These are phyloP conservation scores for Blastomussa wellsi DNA, from an alignment of 92 coral and sea anemone species.

Conservation along the genomic window DNA sequence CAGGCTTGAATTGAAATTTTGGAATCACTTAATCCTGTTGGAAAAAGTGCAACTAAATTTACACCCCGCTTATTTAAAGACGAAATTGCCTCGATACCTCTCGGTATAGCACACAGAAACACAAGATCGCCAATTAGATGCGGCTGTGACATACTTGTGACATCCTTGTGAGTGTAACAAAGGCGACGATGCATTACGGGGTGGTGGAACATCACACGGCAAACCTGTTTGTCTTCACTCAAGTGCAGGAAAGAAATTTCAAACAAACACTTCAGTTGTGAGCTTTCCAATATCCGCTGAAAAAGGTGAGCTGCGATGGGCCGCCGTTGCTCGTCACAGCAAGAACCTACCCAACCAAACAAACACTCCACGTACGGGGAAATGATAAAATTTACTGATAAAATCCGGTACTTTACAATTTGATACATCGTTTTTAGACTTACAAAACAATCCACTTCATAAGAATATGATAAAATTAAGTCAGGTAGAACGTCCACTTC, in stretches of 20 bases:
- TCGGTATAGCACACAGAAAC: background rate
- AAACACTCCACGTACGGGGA: conserved; percentile 7
- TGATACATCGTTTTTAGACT: conserved; percentile 28
- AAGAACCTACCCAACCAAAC: background rate
- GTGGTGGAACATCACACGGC: conserved; percentile 1
- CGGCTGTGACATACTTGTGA: background rate
- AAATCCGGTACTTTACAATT: conserved; percentile 46
- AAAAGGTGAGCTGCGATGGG: background rate
- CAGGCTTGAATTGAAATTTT: conserved; percentile 15
- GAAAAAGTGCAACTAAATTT: background rate
- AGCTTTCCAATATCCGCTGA: conserved; percentile 39
- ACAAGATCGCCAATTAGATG: background rate
- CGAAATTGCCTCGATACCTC: conserved; percentile 10
- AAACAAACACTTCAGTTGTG: conserved; percentile 44
- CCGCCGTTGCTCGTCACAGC: background rate
- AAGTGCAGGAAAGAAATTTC: conserved; percentile 5
- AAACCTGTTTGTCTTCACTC: conserved; percentile 38
- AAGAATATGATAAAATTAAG: conserved; percentile 6
- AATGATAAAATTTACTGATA: conserved; percentile 45
- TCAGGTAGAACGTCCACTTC: background rate
- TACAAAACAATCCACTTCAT: conserved; percentile 9
- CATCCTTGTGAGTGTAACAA: no score
- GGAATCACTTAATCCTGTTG: conserved; percentile 26
- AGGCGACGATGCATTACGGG: background rate
- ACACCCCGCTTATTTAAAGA: background rate